These are phyloP conservation scores for Brachionus sp. DNA, from an alignment of 1,140 invertebrate species.

Conservation along the genomic window DNA sequence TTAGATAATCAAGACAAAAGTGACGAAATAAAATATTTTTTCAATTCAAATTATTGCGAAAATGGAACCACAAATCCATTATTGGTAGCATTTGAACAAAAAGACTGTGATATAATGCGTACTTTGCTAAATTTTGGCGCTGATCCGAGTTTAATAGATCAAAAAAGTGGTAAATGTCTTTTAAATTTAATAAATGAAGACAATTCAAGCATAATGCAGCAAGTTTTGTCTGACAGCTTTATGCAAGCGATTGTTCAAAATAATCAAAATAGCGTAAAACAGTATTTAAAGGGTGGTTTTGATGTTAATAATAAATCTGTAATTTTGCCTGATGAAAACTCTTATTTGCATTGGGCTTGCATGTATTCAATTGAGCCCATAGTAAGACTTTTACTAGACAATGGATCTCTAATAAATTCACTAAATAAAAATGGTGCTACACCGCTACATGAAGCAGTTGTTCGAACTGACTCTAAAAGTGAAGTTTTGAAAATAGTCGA, in stretches of 20 bases:
- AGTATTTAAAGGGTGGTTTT: constrained; percentile 2
- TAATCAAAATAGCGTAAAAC: background rate
- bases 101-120: constrained; percentile 30
- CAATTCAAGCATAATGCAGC: background rate
- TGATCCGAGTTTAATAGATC: constrained; percentile 20
- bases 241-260: constrained; percentile 42
- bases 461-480: background rate
- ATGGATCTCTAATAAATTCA: background rate
- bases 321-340: constrained; percentile 19
- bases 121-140: constrained; percentile 35
- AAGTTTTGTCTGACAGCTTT: constrained; percentile 12
- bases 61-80: constrained; percentile 40
- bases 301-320: background rate
- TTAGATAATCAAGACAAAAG: background rate
- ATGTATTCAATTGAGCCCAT: constrained; percentile 34
- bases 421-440: constrained; percentile 22
- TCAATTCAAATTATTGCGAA: constrained; percentile 33
- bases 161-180: constrained; percentile 12
- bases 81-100: constrained; percentile 2
- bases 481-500: constrained; percentile 31
- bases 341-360: constrained; percentile 38
- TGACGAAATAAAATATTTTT: constrained; percentile 36
- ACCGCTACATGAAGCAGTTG: background rate
- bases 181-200: constrained; percentile 14
- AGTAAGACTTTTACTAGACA: constrained; percentile 22